Percentiles rank a stretch among this genome's conserved stretches.
Conservation (phyloP, 2,888 invertebrate species). For the Sminthurinus aureus region DNA sequence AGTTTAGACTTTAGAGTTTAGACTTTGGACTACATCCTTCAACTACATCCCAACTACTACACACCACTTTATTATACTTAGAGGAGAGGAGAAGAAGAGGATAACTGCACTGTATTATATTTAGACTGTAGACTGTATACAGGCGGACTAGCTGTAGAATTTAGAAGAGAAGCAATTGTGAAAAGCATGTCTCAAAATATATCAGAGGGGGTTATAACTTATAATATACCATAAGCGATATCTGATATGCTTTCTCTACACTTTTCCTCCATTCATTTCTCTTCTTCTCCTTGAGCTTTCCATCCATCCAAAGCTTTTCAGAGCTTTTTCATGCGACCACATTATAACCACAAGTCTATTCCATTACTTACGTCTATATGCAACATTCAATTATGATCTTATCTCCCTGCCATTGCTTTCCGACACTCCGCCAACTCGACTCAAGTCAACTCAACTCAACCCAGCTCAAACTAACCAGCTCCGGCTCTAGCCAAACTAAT, state of each 20-base stretch:
- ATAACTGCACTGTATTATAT: too few relatives aligned
- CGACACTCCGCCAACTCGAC: conserved; percentile 45
- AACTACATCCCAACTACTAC: too few relatives aligned
- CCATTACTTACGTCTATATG: conserved; percentile 52
- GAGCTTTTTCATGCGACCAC: conserved; percentile 52
- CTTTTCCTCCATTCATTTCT: background rate
- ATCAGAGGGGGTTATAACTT: conserved; percentile 40
- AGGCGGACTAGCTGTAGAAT: too few relatives aligned
- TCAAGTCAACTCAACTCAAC: background rate
- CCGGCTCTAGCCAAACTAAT: background rate
- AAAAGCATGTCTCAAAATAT: conserved; percentile 52
- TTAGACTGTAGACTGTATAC: too few relatives aligned
- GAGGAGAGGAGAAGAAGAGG: too few relatives aligned
- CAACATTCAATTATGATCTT: conserved; percentile 57
- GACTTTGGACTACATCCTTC: too few relatives aligned
- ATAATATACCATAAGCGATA: conserved; percentile 55
- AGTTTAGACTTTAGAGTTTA: conserved; percentile 46
- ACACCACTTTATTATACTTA: too few relatives aligned
- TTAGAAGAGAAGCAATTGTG: conserved; percentile 50
- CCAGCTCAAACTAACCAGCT: background rate
- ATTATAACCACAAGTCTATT: conserved; percentile 56
- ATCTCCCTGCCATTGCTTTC: conserved; percentile 56
- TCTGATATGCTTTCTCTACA: conserved; percentile 46
- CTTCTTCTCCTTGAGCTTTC: background rate
- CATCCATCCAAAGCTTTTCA: conserved; percentile 22